Conservation (phyloP, 2,888 invertebrate genomes). For the Thera obeliscata region DNA sequence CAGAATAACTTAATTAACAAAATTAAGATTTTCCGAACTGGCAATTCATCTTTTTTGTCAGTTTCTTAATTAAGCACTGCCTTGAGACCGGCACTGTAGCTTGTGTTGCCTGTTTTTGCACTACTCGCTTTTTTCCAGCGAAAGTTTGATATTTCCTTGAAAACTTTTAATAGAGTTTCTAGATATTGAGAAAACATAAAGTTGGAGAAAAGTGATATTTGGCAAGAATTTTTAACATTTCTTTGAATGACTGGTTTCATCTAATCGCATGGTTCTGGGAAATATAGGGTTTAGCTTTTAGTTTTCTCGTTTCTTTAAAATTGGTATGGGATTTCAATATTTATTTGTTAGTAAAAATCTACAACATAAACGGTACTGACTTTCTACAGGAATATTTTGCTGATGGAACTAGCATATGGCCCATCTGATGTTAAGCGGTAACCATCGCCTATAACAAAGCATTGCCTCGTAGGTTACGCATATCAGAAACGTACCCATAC, state of each 20-base stretch:
- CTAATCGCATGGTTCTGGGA: not conserved
- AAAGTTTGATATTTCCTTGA: constrained; percentile 26
- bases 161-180: constrained; percentile 21
- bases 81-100: constrained; percentile 35
- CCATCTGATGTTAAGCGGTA: too few relatives aligned
- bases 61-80: constrained; percentile 60
- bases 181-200: constrained; percentile 1
- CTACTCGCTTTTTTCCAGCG: constrained; percentile 20
- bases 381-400: too few relatives aligned
- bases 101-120: constrained; percentile 23
- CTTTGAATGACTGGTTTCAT: not conserved
- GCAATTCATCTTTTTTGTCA: constrained; percentile 62
- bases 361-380: too few relatives aligned
- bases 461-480: too few relatives aligned
- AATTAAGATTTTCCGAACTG: constrained; percentile 64
- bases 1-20: constrained; percentile 68
- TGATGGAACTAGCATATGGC: too few relatives aligned
- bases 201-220: not conserved
- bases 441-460: too few relatives aligned
- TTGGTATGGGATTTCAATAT: too few relatives aligned
- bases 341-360: too few relatives aligned
- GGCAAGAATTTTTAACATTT: not conserved
- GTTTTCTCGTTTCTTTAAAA: too few relatives aligned
- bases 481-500: too few relatives aligned
- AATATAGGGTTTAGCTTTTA: too few relatives aligned